Conservation (phyloP, 2,888 invertebrate genomes). For the Acanthosepion esculentum region DNA sequence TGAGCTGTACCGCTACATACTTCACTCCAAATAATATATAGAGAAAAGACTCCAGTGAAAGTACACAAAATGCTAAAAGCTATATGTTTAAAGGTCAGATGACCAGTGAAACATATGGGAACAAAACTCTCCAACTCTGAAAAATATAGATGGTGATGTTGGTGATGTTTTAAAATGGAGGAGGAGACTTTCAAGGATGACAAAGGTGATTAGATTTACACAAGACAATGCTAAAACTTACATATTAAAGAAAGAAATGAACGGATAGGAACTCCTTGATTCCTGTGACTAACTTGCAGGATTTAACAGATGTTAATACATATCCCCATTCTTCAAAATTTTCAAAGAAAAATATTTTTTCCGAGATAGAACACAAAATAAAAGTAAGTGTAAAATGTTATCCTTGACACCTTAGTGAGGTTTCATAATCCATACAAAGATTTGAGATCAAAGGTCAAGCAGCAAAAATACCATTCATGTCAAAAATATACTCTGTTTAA, state of each 20-base stretch:
- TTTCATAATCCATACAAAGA: too few species aligned
- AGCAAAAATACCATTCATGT: too few species aligned
- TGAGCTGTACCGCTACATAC: not conserved
- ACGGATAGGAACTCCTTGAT: not conserved
- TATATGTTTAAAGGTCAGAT: slow-evolving; percentile 21
- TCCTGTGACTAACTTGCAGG: not conserved
- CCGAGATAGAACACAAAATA: too few species aligned
- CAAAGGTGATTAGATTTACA: not conserved
- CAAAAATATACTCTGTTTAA: not conserved
- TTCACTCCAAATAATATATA: not conserved
- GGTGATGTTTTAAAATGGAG: not conserved
- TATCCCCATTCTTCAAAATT: not conserved
- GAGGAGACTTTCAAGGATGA: not conserved
- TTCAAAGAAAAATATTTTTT: not conserved
- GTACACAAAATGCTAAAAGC: not conserved
- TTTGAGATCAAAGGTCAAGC: too few species aligned
- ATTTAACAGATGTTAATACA: too few species aligned
- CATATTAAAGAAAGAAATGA: not conserved
- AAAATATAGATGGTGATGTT: not conserved
- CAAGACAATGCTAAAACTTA: not conserved
- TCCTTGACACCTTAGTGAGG: too few species aligned
- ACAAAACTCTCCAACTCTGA: not conserved
- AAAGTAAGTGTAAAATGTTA: too few species aligned
- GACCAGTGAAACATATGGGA: slow-evolving; percentile 33
- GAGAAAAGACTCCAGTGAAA: slow-evolving; percentile 13